phyloP scores from a whole-genome alignment of 2,797 vertebrate species.

The Distichodus sexfasciatus region DNA sequence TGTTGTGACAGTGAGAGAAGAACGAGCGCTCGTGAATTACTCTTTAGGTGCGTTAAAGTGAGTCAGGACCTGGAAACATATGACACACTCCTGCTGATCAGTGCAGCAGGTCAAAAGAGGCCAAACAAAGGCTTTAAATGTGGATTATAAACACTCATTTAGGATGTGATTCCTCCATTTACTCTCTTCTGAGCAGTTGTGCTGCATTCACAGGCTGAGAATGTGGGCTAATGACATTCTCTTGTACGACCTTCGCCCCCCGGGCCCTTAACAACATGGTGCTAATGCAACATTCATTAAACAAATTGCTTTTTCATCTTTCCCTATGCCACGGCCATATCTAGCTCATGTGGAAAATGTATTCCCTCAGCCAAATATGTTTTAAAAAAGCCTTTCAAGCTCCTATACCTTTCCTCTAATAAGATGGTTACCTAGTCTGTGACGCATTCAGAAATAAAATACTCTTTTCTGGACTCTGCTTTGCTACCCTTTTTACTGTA shows the following conservation, averaged over 20 bases:
- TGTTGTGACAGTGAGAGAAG: not conserved
- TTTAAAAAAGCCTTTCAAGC: no score
- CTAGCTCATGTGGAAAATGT: no score
- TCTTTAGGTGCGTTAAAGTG: not conserved
- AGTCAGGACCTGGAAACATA: not conserved
- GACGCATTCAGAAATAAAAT: no score
- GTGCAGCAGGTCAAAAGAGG: not conserved
- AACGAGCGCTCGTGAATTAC: not conserved
- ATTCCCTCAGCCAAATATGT: no score
- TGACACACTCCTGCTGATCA: not conserved
- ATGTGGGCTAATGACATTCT: slow-evolving; percentile 5
- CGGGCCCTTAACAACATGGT: not conserved
- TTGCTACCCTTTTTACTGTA: no score
- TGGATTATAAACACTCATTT: not conserved
- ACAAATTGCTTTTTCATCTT: no score
- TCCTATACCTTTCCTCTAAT: no score
- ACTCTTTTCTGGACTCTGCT: no score
- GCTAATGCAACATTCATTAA: not conserved
- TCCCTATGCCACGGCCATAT: no score
- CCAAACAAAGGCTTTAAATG: not conserved
- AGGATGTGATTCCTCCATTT: not conserved
- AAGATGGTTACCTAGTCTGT: no score
- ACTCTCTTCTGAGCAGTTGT: not conserved
- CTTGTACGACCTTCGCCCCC: not conserved
- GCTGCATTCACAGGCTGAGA: not conserved